These are phyloP conservation scores for Brachyistius frenatus DNA, from an alignment of 2,113 vertebrate genomes.

Conservation along the genomic window DNA sequence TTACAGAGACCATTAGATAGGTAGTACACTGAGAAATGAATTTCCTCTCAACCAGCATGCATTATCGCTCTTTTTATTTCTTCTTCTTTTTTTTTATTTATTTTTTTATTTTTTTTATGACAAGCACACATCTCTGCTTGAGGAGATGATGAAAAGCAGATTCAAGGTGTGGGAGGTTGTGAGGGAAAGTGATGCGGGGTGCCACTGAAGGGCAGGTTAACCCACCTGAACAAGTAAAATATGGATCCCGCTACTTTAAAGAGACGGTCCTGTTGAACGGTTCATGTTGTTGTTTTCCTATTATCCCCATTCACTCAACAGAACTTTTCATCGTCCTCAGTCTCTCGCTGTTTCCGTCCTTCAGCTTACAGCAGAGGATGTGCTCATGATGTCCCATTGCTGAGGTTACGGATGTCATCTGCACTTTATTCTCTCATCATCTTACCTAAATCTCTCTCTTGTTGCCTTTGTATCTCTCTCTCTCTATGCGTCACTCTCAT, in stretches of 20 bases:
- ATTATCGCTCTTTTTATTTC: neutral
- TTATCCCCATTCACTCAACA: constrained; percentile 22
- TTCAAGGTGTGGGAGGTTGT: constrained; percentile 48
- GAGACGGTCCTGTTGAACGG: constrained; percentile 37
- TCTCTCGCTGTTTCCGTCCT: constrained; percentile 14
- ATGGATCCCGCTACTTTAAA: constrained; percentile 25
- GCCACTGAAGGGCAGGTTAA: constrained; percentile 36
- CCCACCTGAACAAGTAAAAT: constrained; percentile 29
- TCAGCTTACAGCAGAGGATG: constrained; percentile 9
- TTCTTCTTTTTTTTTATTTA: neutral
- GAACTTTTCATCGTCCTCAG: neutral
- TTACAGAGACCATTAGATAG: constrained; percentile 62
- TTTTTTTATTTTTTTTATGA: constrained; percentile 28
- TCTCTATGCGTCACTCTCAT: neutral
- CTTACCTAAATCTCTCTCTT: constrained; percentile 22
- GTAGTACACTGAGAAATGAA: constrained; percentile 51
- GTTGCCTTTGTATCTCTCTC: neutral
- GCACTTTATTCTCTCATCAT: constrained; percentile 1
- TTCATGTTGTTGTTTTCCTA: neutral
- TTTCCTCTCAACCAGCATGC: constrained; percentile 43
- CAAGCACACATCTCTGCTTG: constrained; percentile 39
- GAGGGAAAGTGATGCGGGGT: constrained; percentile 24
- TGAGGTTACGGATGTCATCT: constrained; percentile 39
- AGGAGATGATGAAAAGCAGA: constrained; percentile 64
- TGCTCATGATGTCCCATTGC: constrained; percentile 9